These are phyloP conservation scores for Bellardia pandia DNA, from an alignment of 2,888 invertebrate species.

Conservation along the genomic window DNA sequence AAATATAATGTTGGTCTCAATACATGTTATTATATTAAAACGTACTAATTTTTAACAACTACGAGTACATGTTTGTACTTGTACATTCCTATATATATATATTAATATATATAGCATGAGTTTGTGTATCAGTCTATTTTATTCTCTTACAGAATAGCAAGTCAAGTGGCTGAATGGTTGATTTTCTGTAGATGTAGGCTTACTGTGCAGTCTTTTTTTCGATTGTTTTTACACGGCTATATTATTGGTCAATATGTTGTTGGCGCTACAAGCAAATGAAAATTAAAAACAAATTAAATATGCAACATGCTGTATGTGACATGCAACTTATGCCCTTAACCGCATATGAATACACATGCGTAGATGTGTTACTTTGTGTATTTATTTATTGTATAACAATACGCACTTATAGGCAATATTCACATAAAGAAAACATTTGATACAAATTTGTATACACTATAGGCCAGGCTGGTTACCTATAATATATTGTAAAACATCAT, in stretches of 20 bases:
- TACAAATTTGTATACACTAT: no score
- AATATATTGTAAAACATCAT: background rate
- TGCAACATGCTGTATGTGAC: constrained; percentile 71
- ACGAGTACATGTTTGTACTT: background rate
- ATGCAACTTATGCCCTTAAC: constrained; percentile 64
- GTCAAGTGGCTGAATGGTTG: constrained; percentile 51
- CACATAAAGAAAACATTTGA: no score
- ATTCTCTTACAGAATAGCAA: constrained; percentile 34
- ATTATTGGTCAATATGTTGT: constrained; percentile 35
- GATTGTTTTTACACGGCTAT: constrained; percentile 6
- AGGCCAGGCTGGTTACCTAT: constrained; percentile 27
- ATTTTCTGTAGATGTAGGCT: constrained; percentile 24
- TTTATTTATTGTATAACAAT: constrained; percentile 7
- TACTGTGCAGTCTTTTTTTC: background rate
- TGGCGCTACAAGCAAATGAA: constrained; percentile 54
- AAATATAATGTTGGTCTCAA: no score
- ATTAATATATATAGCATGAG: background rate
- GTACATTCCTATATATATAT: background rate
- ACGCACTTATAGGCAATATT: background rate
- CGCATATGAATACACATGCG: constrained; percentile 38
- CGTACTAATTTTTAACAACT: background rate
- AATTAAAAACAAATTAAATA: constrained; percentile 72
- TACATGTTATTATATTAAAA: no score
- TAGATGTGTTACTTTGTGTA: background rate
- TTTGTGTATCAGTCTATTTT: constrained; percentile 7